Evolutionary conservation across 2,113 vertebrate species (phyloP).

Genomic region (Scalopus aquaticus): DNA sequence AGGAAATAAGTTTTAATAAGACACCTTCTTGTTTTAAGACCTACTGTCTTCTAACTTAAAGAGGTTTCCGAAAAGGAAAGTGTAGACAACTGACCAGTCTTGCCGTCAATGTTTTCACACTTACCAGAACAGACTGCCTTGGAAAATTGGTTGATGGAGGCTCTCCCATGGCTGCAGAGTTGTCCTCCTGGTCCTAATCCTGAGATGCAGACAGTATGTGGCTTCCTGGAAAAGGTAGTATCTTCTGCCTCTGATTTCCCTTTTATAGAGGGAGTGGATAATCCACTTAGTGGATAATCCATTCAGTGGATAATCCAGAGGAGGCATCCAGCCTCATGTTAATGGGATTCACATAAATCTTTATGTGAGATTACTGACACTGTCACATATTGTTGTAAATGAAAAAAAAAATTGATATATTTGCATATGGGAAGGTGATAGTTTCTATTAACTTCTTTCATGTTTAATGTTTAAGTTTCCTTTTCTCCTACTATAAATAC

Average conservation of each 20-base stretch:
- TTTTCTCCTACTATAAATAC: neutral
- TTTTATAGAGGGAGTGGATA: neutral
- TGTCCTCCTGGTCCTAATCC: neutral
- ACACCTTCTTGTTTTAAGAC: neutral
- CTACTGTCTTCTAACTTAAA: neutral
- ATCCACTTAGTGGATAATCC: neutral
- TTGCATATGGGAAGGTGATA: neutral
- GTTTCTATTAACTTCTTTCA: neutral
- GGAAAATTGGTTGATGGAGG: fast-evolving
- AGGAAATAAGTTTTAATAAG: neutral
- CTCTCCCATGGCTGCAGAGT: neutral
- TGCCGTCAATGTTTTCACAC: neutral
- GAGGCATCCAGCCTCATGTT: neutral
- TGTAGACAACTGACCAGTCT: neutral
- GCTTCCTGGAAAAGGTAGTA: neutral
- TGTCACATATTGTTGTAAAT: neutral
- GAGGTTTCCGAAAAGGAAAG: neutral
- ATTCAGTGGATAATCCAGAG: neutral
- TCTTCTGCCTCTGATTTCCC: neutral
- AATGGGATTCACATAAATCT: neutral
- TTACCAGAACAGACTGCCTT: neutral
- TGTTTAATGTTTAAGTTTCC: neutral
- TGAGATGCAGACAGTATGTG: neutral
- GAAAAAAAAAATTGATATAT: neutral
- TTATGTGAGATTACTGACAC: neutral